Evolutionary conservation across 2,113 vertebrate genomes (phyloP).

Genomic region (Vanacampus margaritifer): DNA sequence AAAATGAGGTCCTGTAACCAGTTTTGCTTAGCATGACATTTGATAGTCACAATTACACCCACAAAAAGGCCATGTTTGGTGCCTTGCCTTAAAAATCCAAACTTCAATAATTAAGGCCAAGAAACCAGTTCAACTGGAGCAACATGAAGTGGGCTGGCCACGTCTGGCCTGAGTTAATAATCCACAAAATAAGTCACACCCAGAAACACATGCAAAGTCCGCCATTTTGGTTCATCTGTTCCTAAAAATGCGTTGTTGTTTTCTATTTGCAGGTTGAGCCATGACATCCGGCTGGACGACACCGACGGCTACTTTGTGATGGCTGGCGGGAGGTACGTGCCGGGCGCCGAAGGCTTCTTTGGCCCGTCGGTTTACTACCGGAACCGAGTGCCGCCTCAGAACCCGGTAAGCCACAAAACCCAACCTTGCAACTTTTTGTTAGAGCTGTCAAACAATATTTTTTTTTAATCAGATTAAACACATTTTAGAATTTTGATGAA

Average conservation of each 20-base stretch:
- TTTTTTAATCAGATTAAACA: no score
- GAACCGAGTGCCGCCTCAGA: conserved; percentile 44
- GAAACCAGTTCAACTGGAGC: not conserved
- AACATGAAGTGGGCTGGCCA: not conserved
- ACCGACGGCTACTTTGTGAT: conserved; percentile 65
- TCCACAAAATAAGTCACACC: no score
- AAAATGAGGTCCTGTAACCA: not conserved
- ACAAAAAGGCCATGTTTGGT: no score
- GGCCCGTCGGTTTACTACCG: conserved; percentile 71
- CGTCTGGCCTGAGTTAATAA: no score
- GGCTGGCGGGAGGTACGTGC: conserved; percentile 67
- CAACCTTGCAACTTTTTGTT: no score
- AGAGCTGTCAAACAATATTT: no score
- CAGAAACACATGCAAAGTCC: not conserved
- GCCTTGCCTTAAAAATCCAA: no score
- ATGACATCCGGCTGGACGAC: not conserved
- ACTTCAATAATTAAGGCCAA: no score
- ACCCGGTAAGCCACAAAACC: conserved; percentile 39
- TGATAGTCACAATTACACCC: no score
- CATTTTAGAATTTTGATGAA: no score
- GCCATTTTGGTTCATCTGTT: no score
- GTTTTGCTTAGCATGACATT: no score
- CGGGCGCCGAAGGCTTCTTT: conserved; percentile 69
- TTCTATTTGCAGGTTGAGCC: not conserved
- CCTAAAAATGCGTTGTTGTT: not conserved